These are phyloP conservation scores for Exephanes ischioxanthus DNA, from an alignment of 2,888 invertebrate genomes.

Conservation along the genomic window DNA sequence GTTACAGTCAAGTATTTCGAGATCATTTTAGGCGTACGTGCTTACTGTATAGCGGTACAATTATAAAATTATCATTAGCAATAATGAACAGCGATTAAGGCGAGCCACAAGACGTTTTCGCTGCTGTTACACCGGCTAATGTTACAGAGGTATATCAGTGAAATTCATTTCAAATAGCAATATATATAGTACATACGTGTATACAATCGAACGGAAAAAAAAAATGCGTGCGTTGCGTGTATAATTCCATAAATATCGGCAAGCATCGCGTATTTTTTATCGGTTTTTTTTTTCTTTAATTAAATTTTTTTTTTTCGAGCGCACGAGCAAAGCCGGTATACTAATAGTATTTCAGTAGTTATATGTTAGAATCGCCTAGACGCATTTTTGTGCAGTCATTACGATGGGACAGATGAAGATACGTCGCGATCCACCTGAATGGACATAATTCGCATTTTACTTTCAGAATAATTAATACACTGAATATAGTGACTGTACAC, in stretches of 20 bases:
- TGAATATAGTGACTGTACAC: conserved; percentile 41
- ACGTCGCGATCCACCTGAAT: conserved; percentile 18
- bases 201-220: conserved; percentile 22
- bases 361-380: conserved; percentile 17
- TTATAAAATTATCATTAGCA: conserved; percentile 46
- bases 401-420: conserved; percentile 42
- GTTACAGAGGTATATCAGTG: conserved; percentile 46
- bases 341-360: conserved; percentile 2
- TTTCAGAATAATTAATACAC: conserved; percentile 46
- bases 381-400: conserved; percentile 46
- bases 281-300: conserved; percentile 1
- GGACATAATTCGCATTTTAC: conserved; percentile 53
- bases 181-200: not conserved
- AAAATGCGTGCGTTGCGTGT: conserved; percentile 26
- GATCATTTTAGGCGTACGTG: conserved; percentile 60
- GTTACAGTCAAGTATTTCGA: conserved; percentile 27
- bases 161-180: conserved; percentile 44
- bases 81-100: conserved; percentile 62
- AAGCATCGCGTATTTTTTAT: conserved; percentile 26
- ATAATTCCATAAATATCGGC: conserved; percentile 22
- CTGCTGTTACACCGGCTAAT: conserved; percentile 41
- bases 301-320: conserved; percentile 10
- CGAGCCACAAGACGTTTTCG: conserved; percentile 55
- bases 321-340: conserved; percentile 44
- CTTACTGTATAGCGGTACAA: conserved; percentile 54